A percentile compares a stretch with the other conserved stretches of the same genome.
phyloP scores from a whole-genome alignment of 2,113 vertebrate genomes.

The Saguinus midas region DNA sequence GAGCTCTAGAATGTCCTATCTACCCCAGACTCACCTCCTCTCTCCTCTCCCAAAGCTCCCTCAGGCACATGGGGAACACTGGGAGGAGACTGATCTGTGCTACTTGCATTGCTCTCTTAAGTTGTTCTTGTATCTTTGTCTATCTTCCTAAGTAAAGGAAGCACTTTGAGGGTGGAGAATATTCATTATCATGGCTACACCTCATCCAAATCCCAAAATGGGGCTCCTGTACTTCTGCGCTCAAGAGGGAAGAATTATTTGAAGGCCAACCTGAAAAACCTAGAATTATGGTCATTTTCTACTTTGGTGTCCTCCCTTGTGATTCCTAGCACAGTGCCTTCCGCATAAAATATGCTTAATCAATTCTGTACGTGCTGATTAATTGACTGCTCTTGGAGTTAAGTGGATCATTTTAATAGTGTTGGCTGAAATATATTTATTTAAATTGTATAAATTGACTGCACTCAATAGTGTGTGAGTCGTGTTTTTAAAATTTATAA shows the following conservation, averaged over 20 bases:
- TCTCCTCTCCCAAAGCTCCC: neutral
- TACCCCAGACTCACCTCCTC: neutral
- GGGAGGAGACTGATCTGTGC: neutral
- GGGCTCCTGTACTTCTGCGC: neutral
- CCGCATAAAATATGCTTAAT: neutral
- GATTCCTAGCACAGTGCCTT: neutral
- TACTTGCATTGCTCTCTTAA: neutral
- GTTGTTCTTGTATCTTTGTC: neutral
- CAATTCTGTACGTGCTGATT: slow-evolving; percentile 43
- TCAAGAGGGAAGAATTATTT: neutral
- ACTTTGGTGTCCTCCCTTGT: neutral
- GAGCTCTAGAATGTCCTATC: neutral
- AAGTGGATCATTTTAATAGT: slow-evolving; percentile 62
- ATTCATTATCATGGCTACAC: neutral
- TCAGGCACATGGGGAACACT: neutral
- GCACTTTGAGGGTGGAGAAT: neutral
- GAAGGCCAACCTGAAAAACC: neutral
- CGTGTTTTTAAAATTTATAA: slow-evolving; percentile 56
- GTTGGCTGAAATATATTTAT: slow-evolving; percentile 51
- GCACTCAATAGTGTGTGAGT: neutral
- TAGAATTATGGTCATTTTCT: neutral
- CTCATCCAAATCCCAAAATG: neutral
- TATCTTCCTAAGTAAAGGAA: neutral
- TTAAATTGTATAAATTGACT: slow-evolving; percentile 47
- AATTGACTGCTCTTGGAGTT: slow-evolving; percentile 31